phyloP scores from a whole-genome alignment of 2,113 vertebrate genomes.

The Mixornis gularis region DNA sequence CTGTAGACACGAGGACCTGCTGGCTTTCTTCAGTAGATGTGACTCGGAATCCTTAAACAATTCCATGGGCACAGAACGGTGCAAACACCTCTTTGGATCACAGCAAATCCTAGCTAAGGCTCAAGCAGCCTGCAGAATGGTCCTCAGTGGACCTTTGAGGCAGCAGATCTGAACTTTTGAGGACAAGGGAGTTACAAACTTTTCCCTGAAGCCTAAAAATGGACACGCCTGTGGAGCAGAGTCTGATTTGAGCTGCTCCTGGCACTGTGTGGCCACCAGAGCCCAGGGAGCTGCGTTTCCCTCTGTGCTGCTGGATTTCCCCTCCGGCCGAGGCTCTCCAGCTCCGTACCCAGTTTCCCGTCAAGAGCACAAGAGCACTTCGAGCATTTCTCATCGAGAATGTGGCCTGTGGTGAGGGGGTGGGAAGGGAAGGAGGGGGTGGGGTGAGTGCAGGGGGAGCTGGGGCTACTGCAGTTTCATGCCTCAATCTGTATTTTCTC shows the following conservation, averaged over 20 bases:
- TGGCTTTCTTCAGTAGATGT: neutral
- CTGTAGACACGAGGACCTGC: neutral
- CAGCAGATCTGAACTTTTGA: neutral
- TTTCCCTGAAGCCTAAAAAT: neutral
- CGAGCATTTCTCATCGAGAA: neutral
- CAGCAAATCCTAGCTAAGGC: neutral
- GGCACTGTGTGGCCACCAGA: neutral
- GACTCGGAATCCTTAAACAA: neutral
- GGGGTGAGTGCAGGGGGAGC: neutral
- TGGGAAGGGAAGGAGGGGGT: slow-evolving; percentile 28
- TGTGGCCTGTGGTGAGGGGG: slow-evolving; percentile 34
- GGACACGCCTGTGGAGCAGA: neutral
- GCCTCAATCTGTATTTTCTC: slow-evolving; percentile 33
- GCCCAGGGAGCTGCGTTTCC: neutral
- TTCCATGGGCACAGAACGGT: fast-evolving
- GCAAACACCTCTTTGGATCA: neutral
- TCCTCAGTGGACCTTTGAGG: neutral
- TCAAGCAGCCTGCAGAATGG: neutral
- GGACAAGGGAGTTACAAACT: neutral
- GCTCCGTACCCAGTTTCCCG: slow-evolving; percentile 45
- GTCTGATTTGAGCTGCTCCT: neutral
- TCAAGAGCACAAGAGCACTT: slow-evolving; percentile 14
- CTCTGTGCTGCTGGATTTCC: neutral
- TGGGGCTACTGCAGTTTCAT: neutral
- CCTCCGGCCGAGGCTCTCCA: neutral